A percentile compares a stretch with the other conserved stretches of the same genome.
Conservation (phyloP, 2,888 invertebrate species). For the Cenopis cana region DNA sequence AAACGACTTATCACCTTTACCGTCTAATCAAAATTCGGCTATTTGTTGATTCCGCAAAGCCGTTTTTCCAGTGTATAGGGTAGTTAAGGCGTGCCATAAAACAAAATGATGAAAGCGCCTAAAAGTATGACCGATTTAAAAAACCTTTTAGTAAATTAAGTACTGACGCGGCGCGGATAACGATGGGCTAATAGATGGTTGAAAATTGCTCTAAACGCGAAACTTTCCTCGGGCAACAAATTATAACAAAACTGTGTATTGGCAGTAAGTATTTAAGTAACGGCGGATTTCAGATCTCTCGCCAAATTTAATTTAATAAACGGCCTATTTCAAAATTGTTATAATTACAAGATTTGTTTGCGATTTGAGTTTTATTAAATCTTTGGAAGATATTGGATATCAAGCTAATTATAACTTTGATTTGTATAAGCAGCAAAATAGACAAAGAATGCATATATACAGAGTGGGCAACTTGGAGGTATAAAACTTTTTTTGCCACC, state of each 20-base stretch:
- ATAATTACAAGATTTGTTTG: slow-evolving; percentile 13
- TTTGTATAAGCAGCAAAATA: too few relatives aligned
- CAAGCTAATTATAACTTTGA: too few relatives aligned
- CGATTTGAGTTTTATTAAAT: slow-evolving; percentile 3
- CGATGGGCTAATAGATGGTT: slow-evolving; percentile 52
- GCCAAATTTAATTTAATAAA: slow-evolving; percentile 27
- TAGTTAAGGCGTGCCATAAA: not conserved
- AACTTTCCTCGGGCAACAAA: slow-evolving; percentile 56
- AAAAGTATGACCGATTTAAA: slow-evolving; percentile 36
- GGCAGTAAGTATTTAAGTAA: slow-evolving; percentile 58
- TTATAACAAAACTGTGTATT: slow-evolving; percentile 56
- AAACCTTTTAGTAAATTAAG: slow-evolving; percentile 36
- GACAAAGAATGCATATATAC: too few relatives aligned
- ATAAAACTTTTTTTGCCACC: too few relatives aligned
- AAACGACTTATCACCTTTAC: not conserved
- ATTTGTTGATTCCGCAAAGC: not conserved
- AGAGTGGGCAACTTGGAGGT: too few relatives aligned
- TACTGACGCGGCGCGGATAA: slow-evolving; percentile 35
- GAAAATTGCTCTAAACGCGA: slow-evolving; percentile 52
- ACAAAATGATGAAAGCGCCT: slow-evolving; percentile 14
- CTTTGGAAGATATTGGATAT: not conserved
- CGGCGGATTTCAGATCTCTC: slow-evolving; percentile 50
- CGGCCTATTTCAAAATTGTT: not conserved
- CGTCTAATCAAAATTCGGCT: not conserved
- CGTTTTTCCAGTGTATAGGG: not conserved